Evolutionary conservation across 2,888 invertebrate genomes (phyloP).

Genomic region (Allolobophora icterica): DNA sequence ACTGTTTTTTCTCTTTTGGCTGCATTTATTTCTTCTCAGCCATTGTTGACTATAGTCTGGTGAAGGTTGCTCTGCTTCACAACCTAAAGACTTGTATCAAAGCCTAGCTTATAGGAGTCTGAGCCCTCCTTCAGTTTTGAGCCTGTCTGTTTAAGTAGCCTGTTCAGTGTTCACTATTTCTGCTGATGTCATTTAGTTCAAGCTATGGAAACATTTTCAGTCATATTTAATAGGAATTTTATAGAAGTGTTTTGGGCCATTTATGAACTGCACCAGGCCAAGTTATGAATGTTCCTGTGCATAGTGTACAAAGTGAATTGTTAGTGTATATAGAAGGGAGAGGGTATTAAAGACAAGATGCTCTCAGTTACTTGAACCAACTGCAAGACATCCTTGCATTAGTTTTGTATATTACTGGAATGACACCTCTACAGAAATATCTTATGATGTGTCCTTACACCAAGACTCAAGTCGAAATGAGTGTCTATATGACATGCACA

Average conservation of each 20-base stretch:
- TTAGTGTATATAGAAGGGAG: too few relatives aligned
- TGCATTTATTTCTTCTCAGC: constrained; percentile 9
- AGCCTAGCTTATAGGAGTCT: background rate
- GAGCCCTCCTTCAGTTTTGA: background rate
- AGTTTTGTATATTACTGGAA: too few relatives aligned
- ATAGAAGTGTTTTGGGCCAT: background rate
- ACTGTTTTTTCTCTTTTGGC: background rate
- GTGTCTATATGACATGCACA: too few relatives aligned
- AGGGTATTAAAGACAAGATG: too few relatives aligned
- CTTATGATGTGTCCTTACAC: too few relatives aligned
- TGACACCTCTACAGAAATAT: too few relatives aligned
- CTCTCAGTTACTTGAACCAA: too few relatives aligned
- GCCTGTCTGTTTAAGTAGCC: background rate
- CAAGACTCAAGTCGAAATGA: too few relatives aligned
- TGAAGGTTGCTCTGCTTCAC: background rate
- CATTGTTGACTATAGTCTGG: background rate
- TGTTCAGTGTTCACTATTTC: background rate
- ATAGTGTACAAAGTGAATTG: too few relatives aligned
- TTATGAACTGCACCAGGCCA: background rate
- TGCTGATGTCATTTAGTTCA: background rate
- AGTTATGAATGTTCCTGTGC: too few relatives aligned
- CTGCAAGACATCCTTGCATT: too few relatives aligned
- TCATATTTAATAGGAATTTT: background rate
- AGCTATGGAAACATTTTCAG: background rate
- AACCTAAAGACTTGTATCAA: background rate